Conservation (phyloP, 2,888 invertebrate genomes). For the Eupithecia subfuscata region DNA sequence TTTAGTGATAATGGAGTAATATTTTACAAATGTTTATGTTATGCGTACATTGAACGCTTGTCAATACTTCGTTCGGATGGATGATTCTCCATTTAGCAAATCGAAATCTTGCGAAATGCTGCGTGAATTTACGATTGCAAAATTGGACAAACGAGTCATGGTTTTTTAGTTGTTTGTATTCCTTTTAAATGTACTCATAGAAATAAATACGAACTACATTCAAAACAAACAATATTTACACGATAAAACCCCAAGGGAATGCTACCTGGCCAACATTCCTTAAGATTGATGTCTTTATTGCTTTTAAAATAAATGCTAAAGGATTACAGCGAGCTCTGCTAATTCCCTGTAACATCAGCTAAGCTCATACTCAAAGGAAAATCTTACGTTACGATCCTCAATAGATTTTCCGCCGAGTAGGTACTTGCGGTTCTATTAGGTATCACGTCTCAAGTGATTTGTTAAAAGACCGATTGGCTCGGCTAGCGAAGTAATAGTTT, state of each 20-base stretch:
- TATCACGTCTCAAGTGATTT: conserved; percentile 46
- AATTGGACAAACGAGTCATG: not conserved
- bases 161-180: not conserved
- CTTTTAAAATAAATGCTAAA: not conserved
- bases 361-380: conserved; percentile 7
- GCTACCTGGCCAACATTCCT: not conserved
- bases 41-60: conserved; percentile 58
- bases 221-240: not conserved
- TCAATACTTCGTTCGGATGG: conserved; percentile 64
- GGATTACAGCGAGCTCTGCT: not conserved
- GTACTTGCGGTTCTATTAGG: conserved; percentile 41
- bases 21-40: conserved; percentile 71
- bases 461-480: conserved; percentile 49
- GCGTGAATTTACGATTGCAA: not conserved
- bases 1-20: conserved; percentile 70
- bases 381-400: conserved; percentile 11
- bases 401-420: conserved; percentile 22
- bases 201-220: not conserved
- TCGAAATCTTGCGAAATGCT: not conserved
- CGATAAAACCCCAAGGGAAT: not conserved
- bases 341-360: conserved; percentile 5
- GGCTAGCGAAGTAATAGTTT: conserved; percentile 43
- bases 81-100: conserved; percentile 50
- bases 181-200: not conserved
- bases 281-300: not conserved